Evolutionary conservation across 2,888 invertebrate genomes (phyloP).

Genomic region (Rhagonycha lutea): DNA sequence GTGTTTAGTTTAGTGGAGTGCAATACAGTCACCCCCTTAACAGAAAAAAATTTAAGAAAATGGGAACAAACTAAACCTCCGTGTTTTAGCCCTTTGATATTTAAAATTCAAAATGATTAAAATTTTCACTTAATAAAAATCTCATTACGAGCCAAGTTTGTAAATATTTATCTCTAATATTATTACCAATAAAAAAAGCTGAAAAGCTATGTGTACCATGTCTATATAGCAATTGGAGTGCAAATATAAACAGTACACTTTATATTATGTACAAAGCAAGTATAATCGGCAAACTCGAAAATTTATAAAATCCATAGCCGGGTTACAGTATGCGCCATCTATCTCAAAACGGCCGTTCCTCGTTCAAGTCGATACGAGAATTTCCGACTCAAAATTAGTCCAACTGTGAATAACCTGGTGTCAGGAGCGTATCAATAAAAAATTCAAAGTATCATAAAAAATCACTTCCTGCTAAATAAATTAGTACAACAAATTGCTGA

Average conservation of each 20-base stretch:
- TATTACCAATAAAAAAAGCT: slow-evolving; percentile 37
- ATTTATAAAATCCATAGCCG: slow-evolving; percentile 46
- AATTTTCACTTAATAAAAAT: background rate
- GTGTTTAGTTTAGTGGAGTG: background rate
- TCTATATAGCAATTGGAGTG: slow-evolving; percentile 50
- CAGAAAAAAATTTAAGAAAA: background rate
- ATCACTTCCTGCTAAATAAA: too few species aligned
- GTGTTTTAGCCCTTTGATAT: background rate
- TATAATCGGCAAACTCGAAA: slow-evolving; percentile 47
- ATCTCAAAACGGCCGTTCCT: slow-evolving; percentile 13
- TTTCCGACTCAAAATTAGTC: background rate
- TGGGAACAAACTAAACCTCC: background rate
- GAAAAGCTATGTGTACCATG: slow-evolving; percentile 48
- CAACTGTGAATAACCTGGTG: background rate
- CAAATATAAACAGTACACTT: slow-evolving; percentile 53
- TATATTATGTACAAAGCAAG: slow-evolving; percentile 52
- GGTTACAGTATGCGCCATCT: slow-evolving; percentile 41
- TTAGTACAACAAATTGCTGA: too few species aligned
- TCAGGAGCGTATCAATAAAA: background rate
- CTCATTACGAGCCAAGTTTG: background rate
- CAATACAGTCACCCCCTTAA: background rate
- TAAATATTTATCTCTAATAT: slow-evolving; percentile 2
- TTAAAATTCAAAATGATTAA: background rate
- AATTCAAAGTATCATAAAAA: too few species aligned
- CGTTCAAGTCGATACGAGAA: background rate